Conservation (phyloP, 2,797 vertebrate species). For the Pangasius macronema region DNA sequence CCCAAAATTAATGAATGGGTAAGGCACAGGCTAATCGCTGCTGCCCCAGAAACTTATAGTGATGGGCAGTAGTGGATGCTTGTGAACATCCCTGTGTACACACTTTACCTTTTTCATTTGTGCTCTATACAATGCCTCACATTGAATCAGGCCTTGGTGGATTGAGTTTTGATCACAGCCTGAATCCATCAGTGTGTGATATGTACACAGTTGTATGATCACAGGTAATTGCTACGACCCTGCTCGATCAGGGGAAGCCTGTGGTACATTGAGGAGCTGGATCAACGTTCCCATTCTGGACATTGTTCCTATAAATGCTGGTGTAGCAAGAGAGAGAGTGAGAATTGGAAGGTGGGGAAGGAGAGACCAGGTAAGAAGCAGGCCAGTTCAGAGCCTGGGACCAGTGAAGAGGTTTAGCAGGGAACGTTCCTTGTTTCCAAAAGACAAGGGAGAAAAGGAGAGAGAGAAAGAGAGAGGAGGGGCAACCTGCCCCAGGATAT, state of each 20-base stretch:
- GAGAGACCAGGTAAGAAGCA: not conserved
- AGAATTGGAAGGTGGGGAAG: no score
- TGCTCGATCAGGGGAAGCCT: not conserved
- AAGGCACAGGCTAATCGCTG: not conserved
- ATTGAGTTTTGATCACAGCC: no score
- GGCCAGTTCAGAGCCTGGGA: not conserved
- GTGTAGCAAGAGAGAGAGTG: not conserved
- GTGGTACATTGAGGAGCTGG: not conserved
- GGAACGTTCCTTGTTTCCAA: no score
- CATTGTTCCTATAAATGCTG: not conserved
- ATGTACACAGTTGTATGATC: no score
- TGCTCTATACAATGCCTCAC: not conserved
- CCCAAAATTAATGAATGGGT: not conserved
- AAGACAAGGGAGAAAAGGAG: no score
- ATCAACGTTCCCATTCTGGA: not conserved
- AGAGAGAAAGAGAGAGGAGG: no score
- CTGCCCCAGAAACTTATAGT: not conserved
- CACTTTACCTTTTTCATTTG: not conserved
- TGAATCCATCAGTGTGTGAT: no score
- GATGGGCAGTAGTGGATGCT: not conserved
- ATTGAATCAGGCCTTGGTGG: not conserved
- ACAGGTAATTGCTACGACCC: not conserved
- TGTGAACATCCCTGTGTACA: not conserved
- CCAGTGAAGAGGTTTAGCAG: not conserved
- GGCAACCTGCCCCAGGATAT: no score